These are phyloP conservation scores for Microcebus lehilahytsara DNA, from an alignment of 2,113 vertebrate species.

Conservation along the genomic window DNA sequence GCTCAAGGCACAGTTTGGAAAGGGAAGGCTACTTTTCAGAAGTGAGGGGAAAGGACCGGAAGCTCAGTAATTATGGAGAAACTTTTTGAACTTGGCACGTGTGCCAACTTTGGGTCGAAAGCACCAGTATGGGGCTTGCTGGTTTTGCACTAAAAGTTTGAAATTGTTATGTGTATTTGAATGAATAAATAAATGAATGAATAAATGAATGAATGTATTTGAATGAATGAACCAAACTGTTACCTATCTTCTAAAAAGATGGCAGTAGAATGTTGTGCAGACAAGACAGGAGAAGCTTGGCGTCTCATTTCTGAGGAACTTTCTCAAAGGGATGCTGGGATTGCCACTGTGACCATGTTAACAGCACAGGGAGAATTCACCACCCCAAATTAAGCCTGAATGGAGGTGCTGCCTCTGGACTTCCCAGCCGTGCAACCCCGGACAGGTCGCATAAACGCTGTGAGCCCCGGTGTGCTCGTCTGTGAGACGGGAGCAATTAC, in stretches of 20 bases:
- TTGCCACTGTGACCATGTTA: not conserved
- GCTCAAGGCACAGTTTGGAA: not conserved
- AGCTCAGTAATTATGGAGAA: not conserved
- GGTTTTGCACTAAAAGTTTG: not conserved
- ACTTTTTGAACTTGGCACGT: not conserved
- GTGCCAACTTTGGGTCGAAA: not conserved
- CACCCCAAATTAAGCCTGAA: no score
- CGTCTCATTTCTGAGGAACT: not conserved
- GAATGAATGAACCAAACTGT: not conserved
- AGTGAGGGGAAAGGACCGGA: not conserved
- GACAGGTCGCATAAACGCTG: not conserved
- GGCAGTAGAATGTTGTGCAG: not conserved
- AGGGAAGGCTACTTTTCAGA: not conserved
- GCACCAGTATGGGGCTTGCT: not conserved
- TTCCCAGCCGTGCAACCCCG: not conserved
- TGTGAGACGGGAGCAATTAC: not conserved
- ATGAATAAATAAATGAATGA: not conserved
- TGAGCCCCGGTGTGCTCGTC: not conserved
- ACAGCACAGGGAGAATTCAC: not conserved
- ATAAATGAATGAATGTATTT: not conserved
- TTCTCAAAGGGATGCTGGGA: not conserved
- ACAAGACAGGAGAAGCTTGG: not conserved
- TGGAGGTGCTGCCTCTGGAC: not conserved
- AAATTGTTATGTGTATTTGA: not conserved
- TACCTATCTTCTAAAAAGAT: fast-evolving